Base-by-base conservation (phyloP, 37 sponge, comb jelly and placozoan species). In the Amphimedon queenslandica region DNA sequence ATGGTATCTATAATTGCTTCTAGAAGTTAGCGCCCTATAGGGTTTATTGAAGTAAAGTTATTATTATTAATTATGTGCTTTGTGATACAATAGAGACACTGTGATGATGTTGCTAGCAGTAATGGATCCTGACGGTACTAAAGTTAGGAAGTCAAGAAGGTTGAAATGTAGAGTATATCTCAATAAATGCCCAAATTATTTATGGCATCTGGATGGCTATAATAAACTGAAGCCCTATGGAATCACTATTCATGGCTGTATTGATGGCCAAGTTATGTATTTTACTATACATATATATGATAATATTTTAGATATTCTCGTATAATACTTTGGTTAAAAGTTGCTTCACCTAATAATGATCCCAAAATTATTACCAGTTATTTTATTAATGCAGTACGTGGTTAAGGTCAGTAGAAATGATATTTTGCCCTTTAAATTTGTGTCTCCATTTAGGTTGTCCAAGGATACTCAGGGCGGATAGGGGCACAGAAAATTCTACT, bases 121-220 rank as follows among this genome's bases (percentile, higher is more conserved):
- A 25, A 63, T 64, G 30, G 76, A 76, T n/a, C 65, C 65, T 11
- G 66, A 40, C 21, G 76, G 76, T 1, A 65, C 66, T 41, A 2
- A 29, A 4, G 32, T 8, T 20, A 64, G 76, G 35, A 63, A 64
- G 33, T 13, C 20, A 64, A 1, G 33, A 21, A 63, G 55, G 2
- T 4, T 76, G 23, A 39, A 64, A 10, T 53, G 76, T 3, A 5
- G 76, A 3, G 30, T 76, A 2, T 76, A 76, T 42, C 55, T 20
- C 2, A 76, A 31, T 20, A 76, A 41, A 30, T 74, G 82, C 4
- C 82, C 82, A 55, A 81, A 81, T 51, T 66, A 23, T 66, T 16
- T 74, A 2, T 81, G 82, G 82, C 82, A 81, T 47, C 36, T 28
- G 4, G 82, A 81, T 37, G 82, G 82, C 0, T 75, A 75, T n/a